These are phyloP conservation scores for Oncorhynchus keta DNA, from an alignment of 2,113 vertebrate species.

Conservation along the genomic window DNA sequence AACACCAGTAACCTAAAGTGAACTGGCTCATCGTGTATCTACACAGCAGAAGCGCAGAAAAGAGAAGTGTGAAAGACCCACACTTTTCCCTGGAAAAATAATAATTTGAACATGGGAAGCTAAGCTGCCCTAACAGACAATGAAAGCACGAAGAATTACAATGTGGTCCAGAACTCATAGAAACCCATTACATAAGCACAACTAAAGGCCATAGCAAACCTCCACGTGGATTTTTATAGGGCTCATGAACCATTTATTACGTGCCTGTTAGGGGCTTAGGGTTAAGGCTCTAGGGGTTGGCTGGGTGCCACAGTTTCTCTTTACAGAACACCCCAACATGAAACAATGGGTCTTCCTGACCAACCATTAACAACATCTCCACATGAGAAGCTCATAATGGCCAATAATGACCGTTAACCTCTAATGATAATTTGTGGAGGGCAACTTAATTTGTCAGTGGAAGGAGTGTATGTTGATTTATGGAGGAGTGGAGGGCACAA, in stretches of 20 bases:
- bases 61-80: too few species aligned
- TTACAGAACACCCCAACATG: constrained; percentile 73
- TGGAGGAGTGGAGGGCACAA: constrained; percentile 49
- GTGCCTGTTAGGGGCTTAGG: constrained; percentile 79
- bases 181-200: constrained; percentile 8
- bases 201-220: constrained; percentile 64
- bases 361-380: constrained; percentile 86
- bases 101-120: too few species aligned
- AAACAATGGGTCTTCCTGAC: constrained; percentile 78
- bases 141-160: neutral
- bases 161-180: neutral
- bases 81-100: too few species aligned
- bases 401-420: constrained; percentile 85
- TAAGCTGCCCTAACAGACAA: neutral
- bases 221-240: constrained; percentile 53
- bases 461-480: constrained; percentile 83
- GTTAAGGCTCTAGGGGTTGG: constrained; percentile 68
- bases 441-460: constrained; percentile 86
- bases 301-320: constrained; percentile 63
- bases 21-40: too few species aligned
- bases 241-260: constrained; percentile 67
- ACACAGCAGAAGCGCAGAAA: too few species aligned
- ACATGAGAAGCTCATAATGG: constrained; percentile 85
- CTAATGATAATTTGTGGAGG: constrained; percentile 58
- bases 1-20: too few species aligned